phyloP scores from a whole-genome alignment of 1,140 invertebrate genomes.

The Choristoneura fumiferana region DNA sequence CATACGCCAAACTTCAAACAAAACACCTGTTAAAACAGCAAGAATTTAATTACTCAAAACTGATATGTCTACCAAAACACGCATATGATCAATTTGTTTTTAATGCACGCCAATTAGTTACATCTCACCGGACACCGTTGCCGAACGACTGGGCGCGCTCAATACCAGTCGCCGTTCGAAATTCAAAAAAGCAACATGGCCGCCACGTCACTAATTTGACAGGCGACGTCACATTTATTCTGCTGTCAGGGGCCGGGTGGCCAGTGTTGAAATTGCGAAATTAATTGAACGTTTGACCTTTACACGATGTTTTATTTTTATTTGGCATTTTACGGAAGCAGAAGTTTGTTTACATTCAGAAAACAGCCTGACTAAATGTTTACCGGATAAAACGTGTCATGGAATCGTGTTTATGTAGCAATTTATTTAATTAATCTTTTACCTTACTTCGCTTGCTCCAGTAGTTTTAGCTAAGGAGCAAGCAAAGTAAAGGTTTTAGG shows the following conservation, averaged over 20 bases:
- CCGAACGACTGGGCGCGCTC: conserved; percentile 46
- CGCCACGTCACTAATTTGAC: conserved; percentile 71
- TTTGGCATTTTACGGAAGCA: neutral
- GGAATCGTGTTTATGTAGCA: no score
- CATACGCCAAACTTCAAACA: conserved; percentile 20
- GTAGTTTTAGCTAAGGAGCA: no score
- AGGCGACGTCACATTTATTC: conserved; percentile 65
- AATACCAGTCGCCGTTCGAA: conserved; percentile 62
- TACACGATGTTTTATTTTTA: conserved; percentile 23
- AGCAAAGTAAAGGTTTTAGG: no score
- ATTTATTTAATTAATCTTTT: no score
- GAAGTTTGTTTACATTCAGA: no score
- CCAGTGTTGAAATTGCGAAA: conserved; percentile 40
- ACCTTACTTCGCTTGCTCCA: no score
- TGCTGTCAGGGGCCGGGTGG: conserved; percentile 38
- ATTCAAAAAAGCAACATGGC: conserved; percentile 70
- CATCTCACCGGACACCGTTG: conserved; percentile 40
- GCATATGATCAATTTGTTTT: conserved; percentile 1
- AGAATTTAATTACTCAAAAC: no score
- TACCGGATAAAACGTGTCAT: no score
- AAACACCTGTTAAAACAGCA: no score
- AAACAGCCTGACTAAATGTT: no score
- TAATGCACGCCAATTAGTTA: conserved; percentile 7
- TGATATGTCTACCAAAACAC: neutral
- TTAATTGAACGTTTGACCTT: conserved; percentile 46